Base-by-base conservation (phyloP, 2,888 invertebrate species). In the Phalera bucephala region DNA sequence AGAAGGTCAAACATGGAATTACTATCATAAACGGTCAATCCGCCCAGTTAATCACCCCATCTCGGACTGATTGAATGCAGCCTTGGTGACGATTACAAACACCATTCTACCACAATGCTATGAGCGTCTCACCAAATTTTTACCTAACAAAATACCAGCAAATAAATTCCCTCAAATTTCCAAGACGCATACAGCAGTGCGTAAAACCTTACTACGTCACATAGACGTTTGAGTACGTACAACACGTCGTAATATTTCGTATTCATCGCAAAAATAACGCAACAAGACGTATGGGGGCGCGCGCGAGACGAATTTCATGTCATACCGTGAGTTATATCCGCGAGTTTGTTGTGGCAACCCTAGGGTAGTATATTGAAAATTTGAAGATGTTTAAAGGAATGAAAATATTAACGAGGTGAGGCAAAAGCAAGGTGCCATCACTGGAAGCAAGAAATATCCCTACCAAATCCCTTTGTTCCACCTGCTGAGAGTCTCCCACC, bases 261-360 rank as follows among this genome's bases (percentile, higher is more conserved):
- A 53, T 58, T 52, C 52, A 55, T 45, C 45, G 41, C 51, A 46
- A 52, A 52, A 57, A 64, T 58, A 54, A 69, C 61, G 62, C 47
- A 52, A 35, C 33, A 50, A 60, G 57, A 58, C 51, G 64, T 60
- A 63, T 54, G 52, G 43, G 34, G 52, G 44, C 66, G 37, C 33
- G 31, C 35, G 39, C 40, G 51, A 56, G 64, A 55, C 45, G 52
- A 62, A 65, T 65, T 49, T 62, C 36, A 42, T 64, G 51, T 54
- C 50, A 50, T 52, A 49, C 36, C 38, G 44, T 59, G 52, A 63
- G 51, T 53, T 56, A 63, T 63, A 37, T 37, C 45, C 30, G 28
- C 15, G 28, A 28, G 15, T 4, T 8, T 28, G 14, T 22, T 28
- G 26, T 35, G 33, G 25, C 40, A 39, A 31, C 31, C 33, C 36